A percentile compares a stretch with the other conserved stretches of the same genome.
Evolutionary conservation across 2,888 invertebrate genomes (phyloP).

Genomic region (Cordilura impudica): DNA sequence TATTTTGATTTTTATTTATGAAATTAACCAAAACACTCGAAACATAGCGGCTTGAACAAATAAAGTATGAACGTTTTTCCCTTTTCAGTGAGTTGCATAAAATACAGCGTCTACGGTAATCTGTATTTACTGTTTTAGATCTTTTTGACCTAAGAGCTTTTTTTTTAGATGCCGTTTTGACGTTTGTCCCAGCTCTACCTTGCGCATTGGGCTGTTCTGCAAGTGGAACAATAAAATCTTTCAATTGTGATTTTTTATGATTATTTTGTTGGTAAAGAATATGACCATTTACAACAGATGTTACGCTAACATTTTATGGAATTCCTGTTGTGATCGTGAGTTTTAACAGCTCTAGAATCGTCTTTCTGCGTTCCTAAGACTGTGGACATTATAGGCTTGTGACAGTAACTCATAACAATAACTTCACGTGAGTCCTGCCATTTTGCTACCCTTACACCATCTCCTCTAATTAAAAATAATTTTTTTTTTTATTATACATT

Average conservation of each 20-base stretch:
- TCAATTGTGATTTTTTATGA: background rate
- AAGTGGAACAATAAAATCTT: conserved; percentile 17
- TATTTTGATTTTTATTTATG: conserved; percentile 17
- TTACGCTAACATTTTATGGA: conserved; percentile 33
- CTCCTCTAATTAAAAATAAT: no score
- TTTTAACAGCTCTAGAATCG: conserved; percentile 9
- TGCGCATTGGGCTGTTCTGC: conserved; percentile 22
- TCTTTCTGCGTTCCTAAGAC: no score
- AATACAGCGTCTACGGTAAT: conserved; percentile 18
- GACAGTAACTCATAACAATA: background rate
- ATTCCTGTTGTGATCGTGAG: conserved; percentile 30
- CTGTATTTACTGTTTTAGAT: conserved; percentile 7
- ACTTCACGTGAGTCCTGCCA: background rate
- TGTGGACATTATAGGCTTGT: background rate
- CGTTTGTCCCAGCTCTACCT: conserved; percentile 24
- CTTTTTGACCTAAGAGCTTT: conserved; percentile 30
- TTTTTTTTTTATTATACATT: no score
- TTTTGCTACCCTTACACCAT: no score
- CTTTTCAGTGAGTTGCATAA: conserved; percentile 23
- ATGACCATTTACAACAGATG: conserved; percentile 25
- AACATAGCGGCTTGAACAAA: conserved; percentile 34
- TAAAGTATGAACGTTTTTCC: conserved; percentile 19
- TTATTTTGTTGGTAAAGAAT: conserved; percentile 9
- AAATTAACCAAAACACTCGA: conserved; percentile 26
- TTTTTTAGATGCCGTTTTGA: conserved; percentile 16